These are phyloP conservation scores for Agapornis canus DNA, from an alignment of 2,797 vertebrate species.

Conservation along the genomic window DNA sequence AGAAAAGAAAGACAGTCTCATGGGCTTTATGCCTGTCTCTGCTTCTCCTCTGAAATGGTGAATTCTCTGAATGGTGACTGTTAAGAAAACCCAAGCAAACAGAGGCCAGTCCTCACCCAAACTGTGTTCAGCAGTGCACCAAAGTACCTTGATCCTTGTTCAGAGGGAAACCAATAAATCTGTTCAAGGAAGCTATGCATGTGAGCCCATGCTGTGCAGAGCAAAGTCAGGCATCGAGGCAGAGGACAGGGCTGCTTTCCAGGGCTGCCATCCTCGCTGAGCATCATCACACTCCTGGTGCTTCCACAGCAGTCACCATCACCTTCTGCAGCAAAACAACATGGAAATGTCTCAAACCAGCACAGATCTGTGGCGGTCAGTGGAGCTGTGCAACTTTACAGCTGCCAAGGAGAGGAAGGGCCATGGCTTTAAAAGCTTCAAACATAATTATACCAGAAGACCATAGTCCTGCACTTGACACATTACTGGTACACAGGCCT, in stretches of 20 bases:
- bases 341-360: rapidly evolving
- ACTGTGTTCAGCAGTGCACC: neutral
- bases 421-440: neutral
- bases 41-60: neutral
- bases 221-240: neutral
- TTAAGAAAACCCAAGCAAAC: neutral
- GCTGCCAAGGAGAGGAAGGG: neutral
- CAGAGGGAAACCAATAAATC: neutral
- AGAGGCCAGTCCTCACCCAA: neutral
- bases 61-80: neutral
- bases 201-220: rapidly evolving
- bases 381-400: neutral
- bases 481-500: too few relatives aligned
- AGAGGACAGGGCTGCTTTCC: neutral
- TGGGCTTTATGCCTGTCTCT: neutral
- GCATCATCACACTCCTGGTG: rapidly evolving
- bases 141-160: neutral
- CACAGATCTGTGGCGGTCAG: too few relatives aligned
- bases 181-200: neutral
- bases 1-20: neutral
- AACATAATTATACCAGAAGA: neutral
- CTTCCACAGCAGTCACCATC: rapidly evolving
- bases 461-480: neutral
- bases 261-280: neutral
- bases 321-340: neutral